Base-by-base conservation (phyloP, 2,797 vertebrate genomes). In the Muraenolepis orangiensis region DNA sequence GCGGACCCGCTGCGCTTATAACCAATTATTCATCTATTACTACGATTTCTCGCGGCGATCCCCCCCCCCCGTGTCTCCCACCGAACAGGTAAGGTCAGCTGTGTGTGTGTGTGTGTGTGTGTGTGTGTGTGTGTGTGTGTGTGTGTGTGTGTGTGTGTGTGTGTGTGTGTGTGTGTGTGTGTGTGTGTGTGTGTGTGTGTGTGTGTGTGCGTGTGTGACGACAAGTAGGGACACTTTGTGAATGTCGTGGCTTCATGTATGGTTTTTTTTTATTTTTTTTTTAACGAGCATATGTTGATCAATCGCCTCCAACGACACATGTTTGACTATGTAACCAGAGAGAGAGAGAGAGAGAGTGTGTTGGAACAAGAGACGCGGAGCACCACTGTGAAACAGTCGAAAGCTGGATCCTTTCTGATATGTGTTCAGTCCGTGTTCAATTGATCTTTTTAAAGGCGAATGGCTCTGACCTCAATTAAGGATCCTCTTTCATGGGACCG, bases 401-500 rank as follows among this genome's bases (percentile, higher is more conserved):
- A n/a, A 51, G 46, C 20, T 4, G 46, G 46, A 51, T 51, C 3
- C 46, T 6, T 20, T 7, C n/a, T 51, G 46, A 18, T 51, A 20
- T 51, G 7, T 51, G 20, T 51, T 51, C 46, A 8, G 46, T n/a
- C 46, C 46, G 46, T n/a, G 51, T 61, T 61, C n/a, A 26, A 61
- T 23, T 61, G 51, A 61, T 61, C 6, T 61, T 11, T 61, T 61
- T 8, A 20, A 6, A 20, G 20, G 46, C 20, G 6, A 51, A 51
- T n/a, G n/a, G n/a, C n/a, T 8, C 26, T 61, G 51, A 61, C 51
- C 51, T 29, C 11, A 70, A 70, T 38, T 38, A 36, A 70, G n/a
- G 66, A 30, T 26, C 14, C 78, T 74, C 81, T 72, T 61, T 66
- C 42, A 75, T 31, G 77, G 82, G 79, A 88, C 71, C 68, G 84